Evolutionary conservation across 2,888 invertebrate species (phyloP), one percentile per base, ranked within the genome.

Genomic region (Balanococcus diminutus): DNA sequence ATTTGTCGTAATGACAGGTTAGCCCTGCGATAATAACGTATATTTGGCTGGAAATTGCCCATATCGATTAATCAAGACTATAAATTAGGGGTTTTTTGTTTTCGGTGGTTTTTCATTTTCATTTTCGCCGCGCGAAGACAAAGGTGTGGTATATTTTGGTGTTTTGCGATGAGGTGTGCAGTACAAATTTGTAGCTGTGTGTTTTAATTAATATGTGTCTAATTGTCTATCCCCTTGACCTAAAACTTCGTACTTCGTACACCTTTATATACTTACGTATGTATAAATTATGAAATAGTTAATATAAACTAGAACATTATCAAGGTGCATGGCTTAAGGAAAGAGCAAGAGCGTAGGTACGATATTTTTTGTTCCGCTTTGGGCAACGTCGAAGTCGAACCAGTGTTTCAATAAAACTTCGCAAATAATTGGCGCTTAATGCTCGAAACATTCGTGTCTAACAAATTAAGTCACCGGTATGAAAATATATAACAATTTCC

Each of bases 291-390:
- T 82, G 82, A 82, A 82, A 82, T 82, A 46, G 82, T 39, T 81
- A 82, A 82, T 82, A 82, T 82, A 82, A 82, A 82, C 82, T 82
- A 82, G 82, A 82, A 82, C 82, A 82, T 82, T 82, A 82, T 51
- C 82, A 82, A 82, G 82, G 82, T 82, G 25, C 42, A 82, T 46
- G 31, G 82, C 82, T 82, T 16, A 11, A 51, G 51, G 81, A 51
- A 51, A 82, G 22, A 82, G 28, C 51, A 51, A 82, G 22, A 82
- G 28, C 51, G 46, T 28, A 51, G 46, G 42, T 31, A 28, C 72
- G 42, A 51, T 82, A 46, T 82, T n/a, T n/a, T n/a, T 82, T 82
- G 82, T 82, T 82, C 46, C 42, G 82, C 82, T 82, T 82, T 82
- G 39, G 82, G 82, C 82, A 25, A 82, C 82, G n/a, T n/a, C n/a